Evolutionary conservation across 1,140 invertebrate genomes (phyloP).

Genomic region (Pseudomyrmex sp.): DNA sequence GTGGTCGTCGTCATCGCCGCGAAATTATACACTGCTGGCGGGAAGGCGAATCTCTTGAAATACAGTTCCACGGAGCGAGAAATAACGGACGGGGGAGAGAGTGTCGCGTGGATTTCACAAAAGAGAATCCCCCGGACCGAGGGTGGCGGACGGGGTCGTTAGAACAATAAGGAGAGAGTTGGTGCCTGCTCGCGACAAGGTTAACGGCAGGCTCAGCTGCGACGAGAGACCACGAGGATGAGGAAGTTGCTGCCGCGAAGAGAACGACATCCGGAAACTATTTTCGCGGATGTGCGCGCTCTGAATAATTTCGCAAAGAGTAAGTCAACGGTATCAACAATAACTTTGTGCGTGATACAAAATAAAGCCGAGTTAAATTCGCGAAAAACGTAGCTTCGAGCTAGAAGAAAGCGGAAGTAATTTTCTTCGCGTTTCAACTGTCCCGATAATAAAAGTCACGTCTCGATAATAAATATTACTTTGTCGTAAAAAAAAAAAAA

Average conservation of each 20-base stretch:
- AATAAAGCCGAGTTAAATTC: neutral
- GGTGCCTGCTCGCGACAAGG: conserved; percentile 40
- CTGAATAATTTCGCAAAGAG: neutral
- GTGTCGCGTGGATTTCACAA: conserved; percentile 19
- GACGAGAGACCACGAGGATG: conserved; percentile 5
- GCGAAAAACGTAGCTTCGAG: too few relatives aligned
- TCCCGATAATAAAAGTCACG: too few relatives aligned
- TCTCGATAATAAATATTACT: too few relatives aligned
- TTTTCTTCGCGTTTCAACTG: too few relatives aligned
- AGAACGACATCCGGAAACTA: conserved; percentile 4
- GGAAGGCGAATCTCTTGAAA: conserved; percentile 64
- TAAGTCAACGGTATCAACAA: neutral
- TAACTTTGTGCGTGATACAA: neutral
- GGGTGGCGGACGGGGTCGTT: conserved; percentile 57
- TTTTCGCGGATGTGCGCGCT: neutral
- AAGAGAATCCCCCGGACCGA: conserved; percentile 30
- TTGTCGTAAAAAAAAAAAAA: too few relatives aligned
- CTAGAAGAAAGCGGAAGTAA: neutral
- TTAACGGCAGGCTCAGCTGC: conserved; percentile 61
- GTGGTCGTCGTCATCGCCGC: neutral
- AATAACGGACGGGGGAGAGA: conserved; percentile 65
- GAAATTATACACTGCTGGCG: conserved; percentile 47
- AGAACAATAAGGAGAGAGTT: conserved; percentile 61
- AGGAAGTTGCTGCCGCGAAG: neutral
- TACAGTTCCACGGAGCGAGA: conserved; percentile 61